Conservation (phyloP, 2,113 vertebrate genomes). For the Oostethus manadensis region DNA sequence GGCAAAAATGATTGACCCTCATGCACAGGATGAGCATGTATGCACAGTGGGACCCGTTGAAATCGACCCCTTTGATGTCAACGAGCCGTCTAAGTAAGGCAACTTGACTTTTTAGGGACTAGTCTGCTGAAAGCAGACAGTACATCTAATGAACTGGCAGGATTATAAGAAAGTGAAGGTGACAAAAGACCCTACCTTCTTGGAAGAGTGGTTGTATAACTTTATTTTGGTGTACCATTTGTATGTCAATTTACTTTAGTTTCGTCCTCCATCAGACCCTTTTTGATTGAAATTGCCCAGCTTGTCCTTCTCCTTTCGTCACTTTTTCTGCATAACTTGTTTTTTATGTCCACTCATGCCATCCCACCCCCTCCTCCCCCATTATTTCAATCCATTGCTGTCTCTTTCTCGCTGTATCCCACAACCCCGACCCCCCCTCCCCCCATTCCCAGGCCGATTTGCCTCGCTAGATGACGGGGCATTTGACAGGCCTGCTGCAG, state of each 20-base stretch:
- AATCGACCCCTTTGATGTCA: no score
- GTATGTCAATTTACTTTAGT: slow-evolving; percentile 6
- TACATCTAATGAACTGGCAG: no score
- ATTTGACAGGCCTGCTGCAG: slow-evolving; percentile 69
- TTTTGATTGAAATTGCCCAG: slow-evolving; percentile 13
- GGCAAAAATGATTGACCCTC: no score
- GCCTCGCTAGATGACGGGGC: slow-evolving; percentile 53
- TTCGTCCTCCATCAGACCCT: background rate
- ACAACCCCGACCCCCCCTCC: slow-evolving; percentile 6
- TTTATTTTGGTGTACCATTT: background rate
- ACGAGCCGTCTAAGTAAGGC: no score
- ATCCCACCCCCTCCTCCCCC: slow-evolving; percentile 3
- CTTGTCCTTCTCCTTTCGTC: slow-evolving; percentile 15
- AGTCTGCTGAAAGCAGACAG: no score
- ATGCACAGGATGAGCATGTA: no score
- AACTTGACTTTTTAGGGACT: no score
- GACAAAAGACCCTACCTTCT: background rate
- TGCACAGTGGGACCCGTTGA: no score
- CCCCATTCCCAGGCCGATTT: slow-evolving; percentile 53
- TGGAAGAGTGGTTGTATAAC: background rate
- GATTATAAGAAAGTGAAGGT: no score
- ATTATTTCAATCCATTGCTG: slow-evolving; percentile 16
- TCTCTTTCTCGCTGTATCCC: slow-evolving; percentile 20
- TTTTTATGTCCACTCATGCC: slow-evolving; percentile 12
- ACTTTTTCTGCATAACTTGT: slow-evolving; percentile 17